Conservation (phyloP, 2,113 vertebrate genomes). For the Oreochromis niloticus region DNA sequence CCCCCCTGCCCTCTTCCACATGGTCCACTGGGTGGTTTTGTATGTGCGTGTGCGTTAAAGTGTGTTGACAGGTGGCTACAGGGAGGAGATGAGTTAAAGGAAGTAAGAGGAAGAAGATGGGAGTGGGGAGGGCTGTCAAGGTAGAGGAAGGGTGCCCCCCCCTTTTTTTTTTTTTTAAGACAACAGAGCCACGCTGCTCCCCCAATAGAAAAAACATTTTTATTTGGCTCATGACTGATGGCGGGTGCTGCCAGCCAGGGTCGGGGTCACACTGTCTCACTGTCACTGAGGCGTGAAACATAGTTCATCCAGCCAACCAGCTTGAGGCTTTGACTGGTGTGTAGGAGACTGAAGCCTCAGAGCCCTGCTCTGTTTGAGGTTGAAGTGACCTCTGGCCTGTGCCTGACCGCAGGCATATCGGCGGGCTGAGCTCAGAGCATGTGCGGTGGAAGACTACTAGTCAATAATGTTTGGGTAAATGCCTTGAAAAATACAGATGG, state of each 20-base stretch:
- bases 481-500: neutral
- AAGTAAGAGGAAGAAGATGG: neutral
- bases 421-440: neutral
- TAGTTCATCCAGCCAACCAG: slow-evolving; percentile 20
- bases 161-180: neutral
- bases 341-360: neutral
- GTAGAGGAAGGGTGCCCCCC: neutral
- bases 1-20: slow-evolving; percentile 43
- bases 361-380: neutral
- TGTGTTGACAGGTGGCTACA: slow-evolving; percentile 69
- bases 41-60: slow-evolving; percentile 28
- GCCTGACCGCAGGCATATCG: neutral
- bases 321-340: neutral
- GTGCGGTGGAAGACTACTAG: neutral
- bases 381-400: neutral
- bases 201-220: slow-evolving; percentile 68
- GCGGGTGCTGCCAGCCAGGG: slow-evolving; percentile 66
- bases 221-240: slow-evolving; percentile 65
- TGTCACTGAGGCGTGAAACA: slow-evolving; percentile 50
- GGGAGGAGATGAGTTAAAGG: slow-evolving; percentile 56
- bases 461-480: neutral
- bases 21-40: neutral
- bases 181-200: slow-evolving; percentile 11
- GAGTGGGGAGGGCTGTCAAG: slow-evolving; percentile 1
- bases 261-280: slow-evolving; percentile 56